phyloP scores from a whole-genome alignment of 2,113 vertebrate genomes.

The Arenaria interpres region DNA sequence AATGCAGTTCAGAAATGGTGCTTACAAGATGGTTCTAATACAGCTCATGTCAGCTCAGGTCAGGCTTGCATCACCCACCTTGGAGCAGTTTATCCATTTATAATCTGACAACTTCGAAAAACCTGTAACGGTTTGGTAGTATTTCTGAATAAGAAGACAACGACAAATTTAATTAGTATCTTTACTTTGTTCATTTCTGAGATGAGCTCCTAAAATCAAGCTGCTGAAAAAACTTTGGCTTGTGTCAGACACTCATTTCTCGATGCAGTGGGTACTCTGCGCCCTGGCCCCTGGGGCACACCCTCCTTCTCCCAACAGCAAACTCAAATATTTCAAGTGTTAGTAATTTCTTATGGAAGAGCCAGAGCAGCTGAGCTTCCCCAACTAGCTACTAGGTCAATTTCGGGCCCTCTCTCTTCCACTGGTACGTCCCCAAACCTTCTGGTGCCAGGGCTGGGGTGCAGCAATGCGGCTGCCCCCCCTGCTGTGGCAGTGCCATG shows the following conservation, averaged over 20 bases:
- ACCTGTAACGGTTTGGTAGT: background rate
- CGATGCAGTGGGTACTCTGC: background rate
- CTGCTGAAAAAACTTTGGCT: background rate
- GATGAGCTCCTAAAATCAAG: background rate
- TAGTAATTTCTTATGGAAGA: background rate
- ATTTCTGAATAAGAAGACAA: background rate
- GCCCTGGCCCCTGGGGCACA: background rate
- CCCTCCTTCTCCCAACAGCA: background rate
- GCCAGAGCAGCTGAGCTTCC: background rate
- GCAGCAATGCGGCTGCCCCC: accelerated
- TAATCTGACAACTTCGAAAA: background rate
- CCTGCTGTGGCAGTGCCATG: accelerated
- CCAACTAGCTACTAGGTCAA: background rate
- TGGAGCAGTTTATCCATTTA: background rate
- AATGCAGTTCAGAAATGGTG: background rate
- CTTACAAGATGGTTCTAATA: background rate
- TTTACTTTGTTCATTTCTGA: background rate
- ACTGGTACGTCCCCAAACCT: accelerated
- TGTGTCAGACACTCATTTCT: background rate
- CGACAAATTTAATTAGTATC: background rate
- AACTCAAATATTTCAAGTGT: background rate
- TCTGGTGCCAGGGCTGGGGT: accelerated
- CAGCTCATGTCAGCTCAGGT: background rate
- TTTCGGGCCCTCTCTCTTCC: background rate
- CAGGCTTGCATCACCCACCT: background rate